Base-by-base conservation (phyloP, 2,113 vertebrate species). In the Sander vitreus region DNA sequence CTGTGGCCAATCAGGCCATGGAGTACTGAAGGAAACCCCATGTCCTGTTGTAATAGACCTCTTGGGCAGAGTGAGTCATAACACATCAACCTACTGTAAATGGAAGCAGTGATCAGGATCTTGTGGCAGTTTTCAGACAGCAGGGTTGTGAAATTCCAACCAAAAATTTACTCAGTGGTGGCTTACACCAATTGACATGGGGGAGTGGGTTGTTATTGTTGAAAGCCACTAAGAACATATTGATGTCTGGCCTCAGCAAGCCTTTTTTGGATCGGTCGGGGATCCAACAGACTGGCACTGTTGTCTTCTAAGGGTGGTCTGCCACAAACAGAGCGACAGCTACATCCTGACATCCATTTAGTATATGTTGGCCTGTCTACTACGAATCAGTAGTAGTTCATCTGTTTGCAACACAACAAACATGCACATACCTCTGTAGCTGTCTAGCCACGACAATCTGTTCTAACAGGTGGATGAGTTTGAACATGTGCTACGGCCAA, bases 401-500 rank as follows among this genome's bases (percentile, higher is more conserved):
- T 83, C 47, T 62, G 73, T 76, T 72, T 81, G 43, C 54, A 69
- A 60, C 2, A 13, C 30, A 75, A 64, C 54, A 88, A 68, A 74
- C 71, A 68, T 57, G 27, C 25, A 76, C 25, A 57, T 72, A 71
- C 51, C 69, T 83, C 55, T 63, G 55, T 16, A 23, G 55, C 60
- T 64, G 13, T 62, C 27, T 55, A 18, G 43, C 30, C 33, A 81
- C 16, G 51, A 58, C 12, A 57, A 53, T 73, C 65, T 79, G 18
- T 63, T 51, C 45, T 60, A 63, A 39, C 59, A 68, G 73, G 58
- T 68, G 27, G 43, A 66, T 36, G 51, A 4, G 2, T 51, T 47
- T 79, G 50, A 21, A 76, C 23, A 58, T 71, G 16, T 9, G 27
- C 33, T 25, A 18, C 2, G 7, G 33, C 55, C 48, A 80, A 60